A percentile compares a stretch with the other conserved stretches of the same genome.
These are phyloP conservation scores for Vesta saturnalis DNA, from an alignment of 2,888 invertebrate species.

Conservation along the genomic window DNA sequence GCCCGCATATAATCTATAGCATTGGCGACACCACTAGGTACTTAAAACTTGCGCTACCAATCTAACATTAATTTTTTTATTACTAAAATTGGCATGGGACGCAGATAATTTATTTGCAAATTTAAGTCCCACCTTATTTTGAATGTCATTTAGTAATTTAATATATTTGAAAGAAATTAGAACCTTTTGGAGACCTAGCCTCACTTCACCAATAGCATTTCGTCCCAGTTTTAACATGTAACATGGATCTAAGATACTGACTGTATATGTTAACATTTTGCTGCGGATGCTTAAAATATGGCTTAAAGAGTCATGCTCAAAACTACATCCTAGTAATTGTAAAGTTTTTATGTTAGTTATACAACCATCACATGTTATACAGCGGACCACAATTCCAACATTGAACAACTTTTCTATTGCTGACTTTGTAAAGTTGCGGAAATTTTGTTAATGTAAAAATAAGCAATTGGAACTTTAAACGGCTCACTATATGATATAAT, in stretches of 20 bases:
- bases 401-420: constrained; percentile 27
- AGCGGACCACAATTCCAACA: constrained; percentile 20
- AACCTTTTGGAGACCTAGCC: background rate
- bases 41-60: constrained; percentile 39
- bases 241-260: too few relatives aligned
- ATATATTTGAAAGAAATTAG: constrained; percentile 10
- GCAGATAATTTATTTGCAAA: background rate
- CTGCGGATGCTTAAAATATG: constrained; percentile 6
- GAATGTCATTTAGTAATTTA: background rate
- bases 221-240: too few relatives aligned
- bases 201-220: constrained; percentile 24
- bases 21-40: constrained; percentile 33
- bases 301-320: background rate
- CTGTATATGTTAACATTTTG: constrained; percentile 21
- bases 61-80: constrained; percentile 38
- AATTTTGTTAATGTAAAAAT: constrained; percentile 40
- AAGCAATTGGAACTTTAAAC: constrained; percentile 43
- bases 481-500: too few relatives aligned
- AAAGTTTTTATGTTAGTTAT: constrained; percentile 26
- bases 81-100: constrained; percentile 29
- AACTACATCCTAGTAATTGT: constrained; percentile 19
- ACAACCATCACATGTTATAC: constrained; percentile 32
- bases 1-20: constrained; percentile 13
- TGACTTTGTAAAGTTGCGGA: too few relatives aligned
- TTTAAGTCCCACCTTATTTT: background rate